Percentiles rank a stretch among this genome's conserved stretches.
Evolutionary conservation across 2,888 invertebrate species (phyloP).

Genomic region (Notodromas monacha): DNA sequence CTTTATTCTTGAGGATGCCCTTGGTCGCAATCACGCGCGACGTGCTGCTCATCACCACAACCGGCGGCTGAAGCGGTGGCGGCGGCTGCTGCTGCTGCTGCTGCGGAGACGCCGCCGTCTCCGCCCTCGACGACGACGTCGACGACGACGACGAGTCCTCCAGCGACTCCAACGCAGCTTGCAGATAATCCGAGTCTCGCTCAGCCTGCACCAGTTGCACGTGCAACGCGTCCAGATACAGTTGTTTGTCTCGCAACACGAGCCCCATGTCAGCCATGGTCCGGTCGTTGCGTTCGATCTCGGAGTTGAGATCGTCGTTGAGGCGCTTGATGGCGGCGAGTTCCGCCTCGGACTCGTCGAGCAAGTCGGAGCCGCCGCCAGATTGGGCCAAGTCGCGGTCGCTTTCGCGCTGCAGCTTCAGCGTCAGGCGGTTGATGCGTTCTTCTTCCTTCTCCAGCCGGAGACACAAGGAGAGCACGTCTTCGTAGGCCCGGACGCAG

Average conservation of each 20-base stretch:
- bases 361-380: slow-evolving; percentile 16
- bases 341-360: slow-evolving; percentile 9
- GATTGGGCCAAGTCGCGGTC: neutral
- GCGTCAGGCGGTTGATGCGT: slow-evolving; percentile 40
- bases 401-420: slow-evolving; percentile 38
- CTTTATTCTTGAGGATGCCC: no score
- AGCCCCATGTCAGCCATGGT: slow-evolving; percentile 13
- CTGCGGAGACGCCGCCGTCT: neutral
- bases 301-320: slow-evolving; percentile 11
- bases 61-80: no score
- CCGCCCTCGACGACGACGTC: neutral
- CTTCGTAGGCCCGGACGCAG: no score
- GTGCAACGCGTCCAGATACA: slow-evolving; percentile 12
- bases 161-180: slow-evolving; percentile 8
- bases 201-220: slow-evolving; percentile 13
- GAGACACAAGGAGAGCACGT: no score
- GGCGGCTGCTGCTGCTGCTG: no score
- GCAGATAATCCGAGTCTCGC: slow-evolving; percentile 10
- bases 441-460: slow-evolving; percentile 32
- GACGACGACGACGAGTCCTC: neutral
- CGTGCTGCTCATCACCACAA: no score
- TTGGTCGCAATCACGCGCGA: no score
- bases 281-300: slow-evolving; percentile 13
- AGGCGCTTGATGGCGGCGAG: slow-evolving; percentile 12
- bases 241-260: slow-evolving; percentile 13